Percentiles rank a stretch among this genome's conserved stretches.
Evolutionary conservation across 2,888 invertebrate genomes (phyloP).

Genomic region (Perdita meconis): DNA sequence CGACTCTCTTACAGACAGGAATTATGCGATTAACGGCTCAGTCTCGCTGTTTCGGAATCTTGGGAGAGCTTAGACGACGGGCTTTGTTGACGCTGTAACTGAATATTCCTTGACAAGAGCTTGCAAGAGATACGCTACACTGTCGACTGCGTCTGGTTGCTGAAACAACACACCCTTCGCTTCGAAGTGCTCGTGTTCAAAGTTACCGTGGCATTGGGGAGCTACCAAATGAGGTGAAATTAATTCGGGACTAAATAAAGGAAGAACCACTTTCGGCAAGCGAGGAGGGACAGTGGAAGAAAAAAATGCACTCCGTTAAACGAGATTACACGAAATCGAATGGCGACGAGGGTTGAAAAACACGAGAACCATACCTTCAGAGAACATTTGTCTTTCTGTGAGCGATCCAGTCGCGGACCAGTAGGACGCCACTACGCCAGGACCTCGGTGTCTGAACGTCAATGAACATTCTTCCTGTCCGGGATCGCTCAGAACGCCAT

Average conservation of each 20-base stretch:
- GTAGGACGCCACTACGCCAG: slow-evolving; percentile 55
- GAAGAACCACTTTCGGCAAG: no score
- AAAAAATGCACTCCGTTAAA: no score
- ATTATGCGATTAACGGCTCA: slow-evolving; percentile 50
- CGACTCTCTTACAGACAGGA: slow-evolving; percentile 36
- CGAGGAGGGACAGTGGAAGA: no score
- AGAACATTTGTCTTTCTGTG: slow-evolving; percentile 64
- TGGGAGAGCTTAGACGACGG: slow-evolving; percentile 33
- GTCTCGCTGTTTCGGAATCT: slow-evolving; percentile 46
- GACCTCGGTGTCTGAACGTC: slow-evolving; percentile 66
- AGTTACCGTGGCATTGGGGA: no score
- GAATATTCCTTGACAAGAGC: slow-evolving; percentile 40
- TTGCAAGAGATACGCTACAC: slow-evolving; percentile 8
- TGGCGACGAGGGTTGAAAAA: not conserved
- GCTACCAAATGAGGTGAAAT: no score
- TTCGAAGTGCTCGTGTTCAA: not conserved
- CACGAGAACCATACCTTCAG: slow-evolving; percentile 56
- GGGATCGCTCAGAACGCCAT: slow-evolving; percentile 68
- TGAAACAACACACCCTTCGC: not conserved
- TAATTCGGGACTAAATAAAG: no score
- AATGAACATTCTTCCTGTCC: slow-evolving; percentile 74
- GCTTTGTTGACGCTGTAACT: slow-evolving; percentile 41
- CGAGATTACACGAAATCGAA: slow-evolving; percentile 25
- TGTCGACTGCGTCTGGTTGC: not conserved
- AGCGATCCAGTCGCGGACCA: slow-evolving; percentile 61